Base-by-base conservation (phyloP, 2,113 vertebrate genomes). In the Aspidoscelis tigris region DNA sequence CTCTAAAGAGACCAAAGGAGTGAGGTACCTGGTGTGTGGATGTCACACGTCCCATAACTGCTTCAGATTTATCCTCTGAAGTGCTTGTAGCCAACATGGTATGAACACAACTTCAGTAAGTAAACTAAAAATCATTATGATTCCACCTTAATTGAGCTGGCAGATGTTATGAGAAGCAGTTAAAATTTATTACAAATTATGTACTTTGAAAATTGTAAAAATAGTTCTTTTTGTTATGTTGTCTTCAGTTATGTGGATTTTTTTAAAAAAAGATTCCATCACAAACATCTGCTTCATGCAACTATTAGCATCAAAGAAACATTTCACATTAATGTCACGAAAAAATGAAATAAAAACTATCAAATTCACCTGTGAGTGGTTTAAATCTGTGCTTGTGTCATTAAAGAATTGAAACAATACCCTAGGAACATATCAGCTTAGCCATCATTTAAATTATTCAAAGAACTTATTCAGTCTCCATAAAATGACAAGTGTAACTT, bases 361-460 rank as follows among this genome's bases (percentile, higher is more conserved):
- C 24, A 83, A 70, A 0, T 2, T 12, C 53, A 50, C 76, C 69
- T 0, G 0, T 5, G 43, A 0, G 1, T 1, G 1, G 1, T 58
- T 72, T 7, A 69, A 11, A 9, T 22, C 21, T 43, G 33, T 7
- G 4, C 2, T 16, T 50, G 41, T 10, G 4, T 9, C 26, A 39
- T 11, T 10, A 2, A 44, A 26, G 7, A 79, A 7, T 6, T 26
- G 50, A 68, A 84, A 44, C 11, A 43, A 1, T 2, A 53, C 2
- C 33, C 26, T 53, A 9, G 73, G 33, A 85, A 44, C 5, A 33
- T 14, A 75, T 66, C 26, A 2, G 44, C 44, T 39, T 18, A 55
- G 22, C 11, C 21, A 43, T 16, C 41, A 68, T 41, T 22, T 44
- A 75, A 65, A 21, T 39, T 68, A 6, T 84, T 73, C 68, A 84